A percentile compares a stretch with the other conserved stretches of the same genome.
These are phyloP conservation scores for Chaetophractus vellerosus DNA, from an alignment of 2,797 vertebrate species.

Conservation along the genomic window DNA sequence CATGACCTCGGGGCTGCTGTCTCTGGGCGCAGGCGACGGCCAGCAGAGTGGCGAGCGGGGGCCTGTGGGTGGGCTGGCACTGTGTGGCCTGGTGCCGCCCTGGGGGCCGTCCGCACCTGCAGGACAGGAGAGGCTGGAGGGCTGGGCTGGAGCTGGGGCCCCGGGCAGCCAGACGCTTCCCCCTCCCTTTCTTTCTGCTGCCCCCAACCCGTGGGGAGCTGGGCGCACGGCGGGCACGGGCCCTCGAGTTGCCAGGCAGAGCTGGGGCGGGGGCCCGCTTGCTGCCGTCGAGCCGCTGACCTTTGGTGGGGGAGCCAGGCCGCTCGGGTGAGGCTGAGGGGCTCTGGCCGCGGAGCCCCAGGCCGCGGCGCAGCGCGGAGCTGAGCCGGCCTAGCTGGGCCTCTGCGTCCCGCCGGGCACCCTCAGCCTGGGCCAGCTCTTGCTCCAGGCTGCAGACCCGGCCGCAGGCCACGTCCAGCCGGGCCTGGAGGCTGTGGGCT, in stretches of 20 bases:
- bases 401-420: slow-evolving; percentile 86
- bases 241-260: background rate
- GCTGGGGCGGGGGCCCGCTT: fast-evolving
- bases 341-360: slow-evolving; percentile 88
- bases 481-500: slow-evolving; percentile 85
- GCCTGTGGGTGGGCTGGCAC: slow-evolving; percentile 18
- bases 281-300: slow-evolving; percentile 80
- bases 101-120: slow-evolving; percentile 41
- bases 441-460: slow-evolving; percentile 88
- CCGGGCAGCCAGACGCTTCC: fast-evolving
- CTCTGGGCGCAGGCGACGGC: slow-evolving; percentile 74
- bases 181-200: background rate
- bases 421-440: slow-evolving; percentile 88
- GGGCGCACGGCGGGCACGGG: too few relatives aligned
- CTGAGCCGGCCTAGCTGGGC: slow-evolving; percentile 88
- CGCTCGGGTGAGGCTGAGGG: slow-evolving; percentile 79
- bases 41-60: slow-evolving; percentile 44
- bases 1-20: slow-evolving; percentile 84
- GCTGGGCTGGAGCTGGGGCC: fast-evolving
- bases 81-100: slow-evolving; percentile 51
- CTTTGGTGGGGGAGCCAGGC: slow-evolving; percentile 87
- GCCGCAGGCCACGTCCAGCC: slow-evolving; percentile 86
- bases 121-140: slow-evolving; percentile 45
- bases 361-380: slow-evolving; percentile 88
- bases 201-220: background rate